Evolutionary conservation across 2,888 invertebrate species (phyloP), one percentile per base, ranked within the genome.

Genomic region (Philereme vetulata): DNA sequence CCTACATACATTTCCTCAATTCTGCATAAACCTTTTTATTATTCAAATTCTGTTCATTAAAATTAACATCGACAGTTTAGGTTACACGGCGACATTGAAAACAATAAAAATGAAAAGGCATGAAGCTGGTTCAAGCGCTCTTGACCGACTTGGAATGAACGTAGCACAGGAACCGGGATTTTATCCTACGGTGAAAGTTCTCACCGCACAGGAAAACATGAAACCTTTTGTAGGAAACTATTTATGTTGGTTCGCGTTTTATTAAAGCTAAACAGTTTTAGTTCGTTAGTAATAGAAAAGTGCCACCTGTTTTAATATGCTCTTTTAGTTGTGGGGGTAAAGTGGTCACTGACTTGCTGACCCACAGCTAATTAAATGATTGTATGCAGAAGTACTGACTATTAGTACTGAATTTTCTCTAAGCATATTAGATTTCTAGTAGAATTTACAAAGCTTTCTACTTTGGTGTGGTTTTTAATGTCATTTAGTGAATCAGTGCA

Each of bases 41-140:
- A 44, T 21, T 11, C 44, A 21, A 21, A 5, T 40, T 40, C 2
- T 36, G 5, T 36, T 3, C 8, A 40, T 40, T 9, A 40, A 9
- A 40, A 40, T 40, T 40, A n/a, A 40, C 4, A 9, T 36, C 34
- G 21, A n/a, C 4, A 4, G 7, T 43, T 9, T 4, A 44, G 40
- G 58, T 54, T 67, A 45, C 32, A 48, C 38, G 46, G 56, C 59
- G 65, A 67, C 67, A 75, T 74, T 73, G 72, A 75, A 80, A 77
- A 77, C 72, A 76, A 78, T 74, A 73, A 77, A 77, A 80, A 75
- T 80, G 71, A 78, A 81, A 80, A 80, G 77, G 75, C 75, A 74
- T 77, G 64, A 71, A 70, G 72, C 68, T 61, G 40, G 66, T 64
- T 69, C 59, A 62, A 74, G 70, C 64, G 73, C 74, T 60, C 79